Evolutionary conservation across 1,140 invertebrate genomes (phyloP), one percentile per base, ranked within the genome.

Genomic region (Watersipora subatra): DNA sequence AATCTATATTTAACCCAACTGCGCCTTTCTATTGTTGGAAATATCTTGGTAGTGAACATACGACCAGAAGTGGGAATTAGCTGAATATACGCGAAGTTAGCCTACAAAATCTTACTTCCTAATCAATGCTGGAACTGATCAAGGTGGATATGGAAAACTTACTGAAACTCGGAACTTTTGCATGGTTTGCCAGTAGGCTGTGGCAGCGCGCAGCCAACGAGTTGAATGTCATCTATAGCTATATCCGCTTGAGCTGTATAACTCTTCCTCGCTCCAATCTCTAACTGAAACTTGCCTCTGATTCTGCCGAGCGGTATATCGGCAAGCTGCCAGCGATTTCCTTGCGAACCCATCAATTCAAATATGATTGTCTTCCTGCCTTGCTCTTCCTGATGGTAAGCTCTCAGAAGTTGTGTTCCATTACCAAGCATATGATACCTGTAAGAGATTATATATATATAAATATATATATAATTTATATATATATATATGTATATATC

Each of bases 191-290:
- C 25, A 34, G 19, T 34, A 57, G 46, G 64, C 27, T 19, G 12
- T 24, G 66, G 65, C 17, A 71, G 46, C n/a, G 25, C 56, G 65
- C 77, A 73, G 63, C 70, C 67, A 28, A 67, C 58, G 72, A 72
- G 65, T 57, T 61, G 66, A 2, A 80, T 74, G 66, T 81, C 79
- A 69, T 80, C 79, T 63, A 81, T 72, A 20, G 77, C 77, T 30
- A 78, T 75, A 62, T 76, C 74, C 17, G 73, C 73, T 30, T 64
- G 17, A 28, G 34, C 58, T 1, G 12, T 61, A 58, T 57, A 67
- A 2, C 57, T 66, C 15, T 62, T 58, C 19, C 25, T 29, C 12
- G 57, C 66, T n/a, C 19, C n/a, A 20, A 67, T 61, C 7, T 28
- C n/a, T 22, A 66, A 24, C 19, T 20, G 58, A 27, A 67, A 66